Conservation (phyloP, 2,113 vertebrate genomes). For the Caranx ignobilis region DNA sequence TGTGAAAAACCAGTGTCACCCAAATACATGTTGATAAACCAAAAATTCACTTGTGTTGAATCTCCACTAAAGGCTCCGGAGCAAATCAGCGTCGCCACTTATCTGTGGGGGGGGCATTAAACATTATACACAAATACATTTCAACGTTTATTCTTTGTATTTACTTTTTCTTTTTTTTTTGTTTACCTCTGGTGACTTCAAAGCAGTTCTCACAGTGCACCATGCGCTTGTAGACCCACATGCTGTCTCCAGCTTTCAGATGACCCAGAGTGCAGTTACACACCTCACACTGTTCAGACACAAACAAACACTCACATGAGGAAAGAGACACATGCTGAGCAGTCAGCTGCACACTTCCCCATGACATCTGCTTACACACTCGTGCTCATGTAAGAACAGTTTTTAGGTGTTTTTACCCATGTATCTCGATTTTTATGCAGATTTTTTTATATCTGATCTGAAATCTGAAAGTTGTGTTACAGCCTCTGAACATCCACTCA, state of each 20-base stretch:
- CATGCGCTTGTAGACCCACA: conserved; percentile 93
- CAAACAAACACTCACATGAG: conserved; percentile 33
- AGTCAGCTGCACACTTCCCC: not conserved
- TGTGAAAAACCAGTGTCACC: conserved; percentile 37
- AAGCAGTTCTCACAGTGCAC: conserved; percentile 96
- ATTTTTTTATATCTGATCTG: not conserved
- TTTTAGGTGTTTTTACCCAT: not conserved
- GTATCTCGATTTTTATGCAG: not conserved
- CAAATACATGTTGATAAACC: conserved; percentile 21
- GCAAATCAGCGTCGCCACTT: conserved; percentile 80
- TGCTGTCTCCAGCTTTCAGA: conserved; percentile 93
- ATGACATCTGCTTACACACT: not conserved
- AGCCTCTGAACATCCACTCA: not conserved
- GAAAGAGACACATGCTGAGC: not conserved
- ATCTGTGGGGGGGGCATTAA: conserved; percentile 56
- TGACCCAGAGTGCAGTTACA: conserved; percentile 89
- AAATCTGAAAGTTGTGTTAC: not conserved
- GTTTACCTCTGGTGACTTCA: conserved; percentile 90
- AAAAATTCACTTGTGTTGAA: conserved; percentile 4
- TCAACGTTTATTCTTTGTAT: not conserved
- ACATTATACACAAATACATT: not conserved
- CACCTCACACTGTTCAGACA: conserved; percentile 88
- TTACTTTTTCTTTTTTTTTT: not conserved
- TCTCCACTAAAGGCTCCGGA: not conserved
- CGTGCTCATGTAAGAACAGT: too few species aligned